phyloP scores from a whole-genome alignment of 1,140 invertebrate genomes.

The Drosophila sulfurigaster region DNA sequence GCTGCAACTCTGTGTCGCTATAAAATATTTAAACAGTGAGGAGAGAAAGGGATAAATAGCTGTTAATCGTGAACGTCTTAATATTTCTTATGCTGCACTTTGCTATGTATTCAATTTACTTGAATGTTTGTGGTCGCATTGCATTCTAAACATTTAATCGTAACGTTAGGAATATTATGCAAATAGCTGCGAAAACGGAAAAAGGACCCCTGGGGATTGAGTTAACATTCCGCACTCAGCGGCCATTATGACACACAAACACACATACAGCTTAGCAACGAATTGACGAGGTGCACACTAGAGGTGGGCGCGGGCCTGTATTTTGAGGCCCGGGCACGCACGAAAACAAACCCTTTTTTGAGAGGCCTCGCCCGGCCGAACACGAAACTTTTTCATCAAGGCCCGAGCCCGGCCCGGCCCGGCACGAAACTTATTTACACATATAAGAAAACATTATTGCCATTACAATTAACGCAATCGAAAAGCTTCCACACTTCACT shows the following conservation, averaged over 20 bases:
- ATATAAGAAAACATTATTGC: too few species aligned
- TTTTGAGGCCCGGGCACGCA: too few species aligned
- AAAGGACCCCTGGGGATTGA: conserved; percentile 22
- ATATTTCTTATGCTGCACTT: neutral
- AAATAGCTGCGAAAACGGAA: conserved; percentile 23
- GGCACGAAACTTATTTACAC: too few species aligned
- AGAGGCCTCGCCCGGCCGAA: too few species aligned
- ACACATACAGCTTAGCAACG: conserved; percentile 33
- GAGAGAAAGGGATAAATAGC: neutral
- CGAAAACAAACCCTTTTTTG: too few species aligned
- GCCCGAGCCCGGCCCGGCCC: too few species aligned
- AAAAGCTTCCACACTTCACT: too few species aligned
- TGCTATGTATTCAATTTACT: neutral
- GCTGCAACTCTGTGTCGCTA: neutral
- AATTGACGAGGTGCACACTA: conserved; percentile 43
- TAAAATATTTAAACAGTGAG: neutral
- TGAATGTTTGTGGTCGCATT: neutral
- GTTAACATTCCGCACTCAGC: conserved; percentile 21
- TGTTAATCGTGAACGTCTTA: neutral
- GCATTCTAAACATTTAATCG: neutral
- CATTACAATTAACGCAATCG: too few species aligned
- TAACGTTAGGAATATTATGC: conserved; percentile 8
- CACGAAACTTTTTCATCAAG: too few species aligned
- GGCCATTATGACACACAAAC: conserved; percentile 30
- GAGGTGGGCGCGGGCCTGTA: too few species aligned